phyloP scores from a whole-genome alignment of 1,140 invertebrate genomes.

The Mya arenaria region DNA sequence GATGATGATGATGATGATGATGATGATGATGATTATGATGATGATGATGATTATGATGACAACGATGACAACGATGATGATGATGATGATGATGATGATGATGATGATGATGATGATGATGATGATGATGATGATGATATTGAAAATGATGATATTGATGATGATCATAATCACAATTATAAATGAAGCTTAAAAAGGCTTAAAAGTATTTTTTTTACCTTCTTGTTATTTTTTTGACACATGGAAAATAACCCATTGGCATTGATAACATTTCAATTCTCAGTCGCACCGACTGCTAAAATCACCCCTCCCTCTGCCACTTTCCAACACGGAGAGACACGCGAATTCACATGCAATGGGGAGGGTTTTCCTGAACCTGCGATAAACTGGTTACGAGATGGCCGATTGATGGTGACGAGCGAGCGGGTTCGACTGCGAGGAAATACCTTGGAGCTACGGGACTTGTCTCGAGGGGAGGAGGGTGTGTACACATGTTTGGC shows the following conservation, averaged over 20 bases:
- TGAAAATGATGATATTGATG: background rate
- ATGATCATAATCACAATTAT: background rate
- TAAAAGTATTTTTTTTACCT: no score
- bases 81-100: background rate
- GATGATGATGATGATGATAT: background rate
- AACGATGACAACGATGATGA: background rate
- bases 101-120: background rate
- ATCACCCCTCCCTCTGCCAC: conserved; percentile 75
- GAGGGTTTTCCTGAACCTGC: conserved; percentile 73
- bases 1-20: background rate
- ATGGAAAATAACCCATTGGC: no score
- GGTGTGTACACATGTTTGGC: conserved; percentile 78
- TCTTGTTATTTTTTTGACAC: no score
- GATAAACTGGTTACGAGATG: conserved; percentile 71
- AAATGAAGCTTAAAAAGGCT: no score
- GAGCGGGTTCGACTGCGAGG: conserved; percentile 62
- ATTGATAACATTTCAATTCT: no score
- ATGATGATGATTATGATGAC: background rate
- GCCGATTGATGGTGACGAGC: conserved; percentile 62
- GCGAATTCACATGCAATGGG: conserved; percentile 71
- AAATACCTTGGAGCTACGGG: conserved; percentile 65
- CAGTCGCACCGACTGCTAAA: conserved; percentile 80
- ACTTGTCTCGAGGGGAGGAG: conserved; percentile 71
- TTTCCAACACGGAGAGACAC: conserved; percentile 72
- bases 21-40: background rate